Percentiles rank a stretch among this genome's conserved stretches.
Evolutionary conservation across 2,113 vertebrate species (phyloP).

Genomic region (Oplegnathus fasciatus): DNA sequence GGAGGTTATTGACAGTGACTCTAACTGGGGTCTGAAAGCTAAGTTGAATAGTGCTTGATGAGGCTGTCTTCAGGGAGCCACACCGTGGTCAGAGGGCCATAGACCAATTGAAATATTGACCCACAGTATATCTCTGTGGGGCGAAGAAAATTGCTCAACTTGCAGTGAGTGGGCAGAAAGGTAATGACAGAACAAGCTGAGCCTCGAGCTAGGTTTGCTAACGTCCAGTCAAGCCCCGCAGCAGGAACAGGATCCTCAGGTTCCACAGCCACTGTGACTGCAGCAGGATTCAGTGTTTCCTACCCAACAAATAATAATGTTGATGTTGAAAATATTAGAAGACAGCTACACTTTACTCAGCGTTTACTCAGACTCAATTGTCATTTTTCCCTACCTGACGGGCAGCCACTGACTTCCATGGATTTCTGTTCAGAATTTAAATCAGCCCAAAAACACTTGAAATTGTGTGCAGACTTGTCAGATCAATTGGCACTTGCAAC

Average conservation of each 20-base stretch:
- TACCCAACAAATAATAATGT: background rate
- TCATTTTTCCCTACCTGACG: background rate
- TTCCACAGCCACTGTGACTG: background rate
- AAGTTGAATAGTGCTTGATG: background rate
- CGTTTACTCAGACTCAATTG: background rate
- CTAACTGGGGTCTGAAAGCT: constrained; percentile 3
- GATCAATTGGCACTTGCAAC: background rate
- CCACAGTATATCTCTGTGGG: background rate
- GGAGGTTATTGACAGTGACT: constrained; percentile 10
- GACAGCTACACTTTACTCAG: background rate
- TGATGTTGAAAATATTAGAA: background rate
- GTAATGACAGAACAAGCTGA: constrained; percentile 5
- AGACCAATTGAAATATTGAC: constrained; percentile 4
- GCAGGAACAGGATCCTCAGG: background rate
- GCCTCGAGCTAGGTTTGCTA: background rate
- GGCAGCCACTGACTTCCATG: background rate
- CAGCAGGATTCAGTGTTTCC: background rate
- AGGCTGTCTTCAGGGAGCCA: background rate
- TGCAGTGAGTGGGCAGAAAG: constrained; percentile 11
- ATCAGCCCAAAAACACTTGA: background rate
- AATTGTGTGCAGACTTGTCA: background rate
- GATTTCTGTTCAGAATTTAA: background rate
- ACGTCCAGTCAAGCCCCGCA: background rate
- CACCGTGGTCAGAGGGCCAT: background rate
- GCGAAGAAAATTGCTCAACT: background rate